These are phyloP conservation scores for Phymorhynchus buccinoides DNA, from an alignment of 1,140 invertebrate species.

Conservation along the genomic window DNA sequence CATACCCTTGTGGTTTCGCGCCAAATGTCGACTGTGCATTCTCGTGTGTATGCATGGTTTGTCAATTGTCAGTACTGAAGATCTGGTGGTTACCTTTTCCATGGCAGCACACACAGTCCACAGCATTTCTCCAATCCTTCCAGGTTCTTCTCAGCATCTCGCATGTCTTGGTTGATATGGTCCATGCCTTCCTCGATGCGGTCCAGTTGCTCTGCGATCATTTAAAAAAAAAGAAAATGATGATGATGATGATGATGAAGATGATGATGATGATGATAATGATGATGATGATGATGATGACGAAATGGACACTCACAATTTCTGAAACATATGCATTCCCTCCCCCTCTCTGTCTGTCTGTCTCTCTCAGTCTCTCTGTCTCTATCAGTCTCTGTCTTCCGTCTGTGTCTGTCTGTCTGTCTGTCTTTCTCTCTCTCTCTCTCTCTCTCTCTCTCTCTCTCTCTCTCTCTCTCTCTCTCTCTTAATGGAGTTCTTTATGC, in stretches of 20 bases:
- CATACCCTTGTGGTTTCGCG: too few relatives aligned
- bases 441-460: not conserved
- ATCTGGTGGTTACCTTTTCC: too few relatives aligned
- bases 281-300: not conserved
- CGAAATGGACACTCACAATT: not conserved
- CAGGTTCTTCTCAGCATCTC: conserved; percentile 98
- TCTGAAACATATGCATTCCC: not conserved
- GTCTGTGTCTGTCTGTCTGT: too few relatives aligned
- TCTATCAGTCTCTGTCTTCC: not conserved
- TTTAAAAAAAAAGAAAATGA: not conserved
- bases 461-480: not conserved
- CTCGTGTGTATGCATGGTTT: too few relatives aligned
- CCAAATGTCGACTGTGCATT: too few relatives aligned
- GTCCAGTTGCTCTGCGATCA: conserved; percentile 92
- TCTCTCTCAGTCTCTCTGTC: not conserved
- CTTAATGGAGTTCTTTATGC: too few relatives aligned
- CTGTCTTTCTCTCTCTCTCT: not conserved
- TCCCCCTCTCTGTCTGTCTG: conserved; percentile 1
- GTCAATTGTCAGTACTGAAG: too few relatives aligned
- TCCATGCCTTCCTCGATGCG: conserved; percentile 99
- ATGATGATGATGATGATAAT: too few relatives aligned
- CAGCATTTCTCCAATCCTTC: conserved; percentile 99
- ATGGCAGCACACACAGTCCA: conserved; percentile 96
- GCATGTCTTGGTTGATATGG: conserved; percentile 99
- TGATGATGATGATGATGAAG: not conserved